phyloP scores from a whole-genome alignment of 2,797 vertebrate genomes.

The Tarsius wallacei region DNA sequence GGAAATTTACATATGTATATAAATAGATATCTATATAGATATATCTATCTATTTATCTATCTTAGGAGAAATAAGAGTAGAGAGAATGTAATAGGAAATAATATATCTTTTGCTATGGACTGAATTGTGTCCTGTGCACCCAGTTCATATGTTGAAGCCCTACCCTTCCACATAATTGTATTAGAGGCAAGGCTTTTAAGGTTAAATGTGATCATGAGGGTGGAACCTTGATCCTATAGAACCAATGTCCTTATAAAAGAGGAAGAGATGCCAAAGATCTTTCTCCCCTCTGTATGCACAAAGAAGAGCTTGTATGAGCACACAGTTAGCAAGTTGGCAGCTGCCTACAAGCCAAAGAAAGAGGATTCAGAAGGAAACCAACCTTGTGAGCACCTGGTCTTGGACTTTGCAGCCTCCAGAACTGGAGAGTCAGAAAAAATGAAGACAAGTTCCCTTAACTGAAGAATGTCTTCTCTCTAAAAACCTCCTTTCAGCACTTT shows the following conservation, averaged over 20 bases:
- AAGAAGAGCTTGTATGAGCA: too few species aligned
- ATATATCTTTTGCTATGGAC: background rate
- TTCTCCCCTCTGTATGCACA: too few species aligned
- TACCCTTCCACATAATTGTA: rapidly evolving
- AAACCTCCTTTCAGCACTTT: background rate
- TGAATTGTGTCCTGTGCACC: rapidly evolving
- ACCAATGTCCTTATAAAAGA: background rate
- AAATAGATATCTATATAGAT: too few species aligned
- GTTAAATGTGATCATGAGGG: background rate
- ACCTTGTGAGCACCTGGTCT: background rate
- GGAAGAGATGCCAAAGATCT: background rate
- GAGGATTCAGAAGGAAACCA: background rate
- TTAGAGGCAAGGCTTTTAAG: rapidly evolving
- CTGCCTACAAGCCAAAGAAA: rapidly evolving
- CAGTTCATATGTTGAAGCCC: background rate
- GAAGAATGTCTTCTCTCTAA: background rate
- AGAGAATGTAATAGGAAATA: background rate
- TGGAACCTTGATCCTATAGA: background rate
- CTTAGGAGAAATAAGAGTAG: background rate
- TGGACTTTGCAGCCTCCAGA: background rate
- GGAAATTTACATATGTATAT: too few species aligned
- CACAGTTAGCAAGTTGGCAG: background rate
- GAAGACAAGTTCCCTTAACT: background rate
- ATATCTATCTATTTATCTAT: background rate
- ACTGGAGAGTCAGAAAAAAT: rapidly evolving